Evolutionary conservation across 2,888 invertebrate genomes (phyloP).

Genomic region (Archaeoteleia sp.): DNA sequence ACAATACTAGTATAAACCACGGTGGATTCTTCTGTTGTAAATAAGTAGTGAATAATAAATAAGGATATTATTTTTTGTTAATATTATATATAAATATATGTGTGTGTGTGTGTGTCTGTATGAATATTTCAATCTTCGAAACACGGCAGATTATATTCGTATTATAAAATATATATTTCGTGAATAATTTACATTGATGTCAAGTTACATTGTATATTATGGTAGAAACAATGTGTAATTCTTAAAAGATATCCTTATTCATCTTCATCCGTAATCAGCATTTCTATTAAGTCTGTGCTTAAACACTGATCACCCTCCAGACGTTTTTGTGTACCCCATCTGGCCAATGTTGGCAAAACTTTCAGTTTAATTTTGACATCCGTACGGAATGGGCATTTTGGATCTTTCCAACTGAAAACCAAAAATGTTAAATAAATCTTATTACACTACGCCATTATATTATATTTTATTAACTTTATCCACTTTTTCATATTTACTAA

Average conservation of each 20-base stretch:
- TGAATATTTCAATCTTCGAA: too few species aligned
- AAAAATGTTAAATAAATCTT: too few species aligned
- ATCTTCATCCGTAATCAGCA: slow-evolving; percentile 86
- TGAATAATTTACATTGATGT: not conserved
- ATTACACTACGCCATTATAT: too few species aligned
- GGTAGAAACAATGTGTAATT: not conserved
- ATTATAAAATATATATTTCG: not conserved
- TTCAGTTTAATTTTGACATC: slow-evolving; percentile 83
- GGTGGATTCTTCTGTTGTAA: too few species aligned
- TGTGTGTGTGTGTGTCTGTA: too few species aligned
- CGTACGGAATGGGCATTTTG: slow-evolving; percentile 86
- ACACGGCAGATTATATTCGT: not conserved
- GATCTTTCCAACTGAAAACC: slow-evolving; percentile 88
- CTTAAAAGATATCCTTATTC: slow-evolving; percentile 60
- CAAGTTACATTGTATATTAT: not conserved
- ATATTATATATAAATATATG: too few species aligned
- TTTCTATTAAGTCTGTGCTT: slow-evolving; percentile 83
- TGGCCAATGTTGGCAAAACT: slow-evolving; percentile 87
- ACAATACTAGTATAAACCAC: too few species aligned
- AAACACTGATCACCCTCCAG: slow-evolving; percentile 87
- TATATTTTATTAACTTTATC: too few species aligned
- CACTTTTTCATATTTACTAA: too few species aligned
- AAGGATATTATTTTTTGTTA: too few species aligned
- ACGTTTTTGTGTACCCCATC: slow-evolving; percentile 86
- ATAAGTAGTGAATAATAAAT: too few species aligned